phyloP scores from a whole-genome alignment of 2,113 vertebrate genomes.

The Pica pica region DNA sequence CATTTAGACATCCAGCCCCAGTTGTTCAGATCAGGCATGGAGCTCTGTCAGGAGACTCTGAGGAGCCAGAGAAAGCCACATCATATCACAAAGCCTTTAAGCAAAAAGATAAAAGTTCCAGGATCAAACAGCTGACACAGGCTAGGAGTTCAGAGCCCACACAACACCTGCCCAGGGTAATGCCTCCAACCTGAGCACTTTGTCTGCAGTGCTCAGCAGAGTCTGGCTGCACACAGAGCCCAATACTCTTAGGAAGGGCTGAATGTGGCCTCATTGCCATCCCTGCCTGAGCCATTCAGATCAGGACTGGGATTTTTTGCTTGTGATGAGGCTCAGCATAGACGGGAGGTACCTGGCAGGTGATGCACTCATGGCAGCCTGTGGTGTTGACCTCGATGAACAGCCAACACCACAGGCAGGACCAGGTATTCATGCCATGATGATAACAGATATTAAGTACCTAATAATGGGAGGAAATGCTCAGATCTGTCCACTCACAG shows the following conservation, averaged over 20 bases:
- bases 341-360: neutral
- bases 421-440: neutral
- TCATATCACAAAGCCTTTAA: neutral
- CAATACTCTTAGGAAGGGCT: neutral
- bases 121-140: neutral
- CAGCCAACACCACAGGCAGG: neutral
- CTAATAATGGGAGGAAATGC: neutral
- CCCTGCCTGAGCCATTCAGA: neutral
- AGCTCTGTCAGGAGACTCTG: neutral
- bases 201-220: neutral
- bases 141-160: neutral
- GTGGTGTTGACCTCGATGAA: neutral
- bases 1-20: neutral
- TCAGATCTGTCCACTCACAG: neutral
- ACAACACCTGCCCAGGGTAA: accelerated
- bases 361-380: neutral
- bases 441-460: neutral
- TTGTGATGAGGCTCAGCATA: neutral
- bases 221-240: neutral
- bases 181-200: neutral
- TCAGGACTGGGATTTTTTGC: neutral
- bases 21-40: neutral
- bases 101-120: neutral
- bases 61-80: neutral
- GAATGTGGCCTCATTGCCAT: neutral